Evolutionary conservation across 2,797 vertebrate species (phyloP), one percentile per base, ranked within the genome.

Genomic region (Pygocentrus nattereri): DNA sequence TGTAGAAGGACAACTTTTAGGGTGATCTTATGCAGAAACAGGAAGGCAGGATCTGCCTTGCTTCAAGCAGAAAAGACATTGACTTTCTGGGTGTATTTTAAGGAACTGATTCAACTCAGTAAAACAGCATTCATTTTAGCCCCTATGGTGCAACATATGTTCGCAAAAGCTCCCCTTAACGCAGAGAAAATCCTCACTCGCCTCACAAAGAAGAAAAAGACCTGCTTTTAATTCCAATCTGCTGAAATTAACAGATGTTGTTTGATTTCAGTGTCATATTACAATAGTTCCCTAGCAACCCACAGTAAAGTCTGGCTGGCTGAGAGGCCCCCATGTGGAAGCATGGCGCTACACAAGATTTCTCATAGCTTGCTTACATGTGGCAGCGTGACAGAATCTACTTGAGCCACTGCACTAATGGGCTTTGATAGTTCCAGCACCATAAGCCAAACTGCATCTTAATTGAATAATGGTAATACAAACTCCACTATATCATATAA

Each of bases 401-500:
- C 44, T 81, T 79, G 31, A 78, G 62, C 44, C 47, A 16, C 34
- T 59, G 81, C 59, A 77, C 70, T 78, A 86, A 85, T 82, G 19
- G 74, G 21, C 72, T 70, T 76, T 80, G 81, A 87, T 81, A 75
- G 79, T 50, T 67, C 81, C 67, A 54, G 78, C 78, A 77, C 69
- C 44, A 71, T 65, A 78, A 80, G 47, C 73, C 80, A 77, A 78
- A 62, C 78, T 79, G 78, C 79, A 80, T 77, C 82, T 79, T 82
- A 83, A 85, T 68, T 78, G 80, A 85, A 81, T 85, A 80, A 82
- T 73, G 82, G 76, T 76, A 83, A 87, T 82, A 73, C 82, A 79
- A 85, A 86, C 69, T 80, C 64, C 54, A 84, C 65, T 84, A 82
- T 74, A 79, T 82, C 83, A 82, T 81, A 80, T 76, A 86, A 87